Evolutionary conservation across 2,888 invertebrate genomes (phyloP).

Genomic region (Agonopterix subpropinquella): DNA sequence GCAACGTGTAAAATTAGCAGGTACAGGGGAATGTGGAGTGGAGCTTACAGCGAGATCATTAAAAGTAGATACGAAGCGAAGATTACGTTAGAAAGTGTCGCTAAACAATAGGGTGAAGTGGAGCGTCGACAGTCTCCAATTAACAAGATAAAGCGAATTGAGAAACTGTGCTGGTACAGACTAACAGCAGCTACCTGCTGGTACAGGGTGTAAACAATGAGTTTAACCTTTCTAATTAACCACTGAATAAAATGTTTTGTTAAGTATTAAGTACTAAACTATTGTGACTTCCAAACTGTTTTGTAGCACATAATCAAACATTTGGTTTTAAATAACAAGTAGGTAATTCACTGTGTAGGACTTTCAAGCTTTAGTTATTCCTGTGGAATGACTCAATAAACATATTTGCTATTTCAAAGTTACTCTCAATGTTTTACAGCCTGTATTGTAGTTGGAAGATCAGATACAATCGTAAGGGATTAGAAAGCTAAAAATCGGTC

Average conservation of each 20-base stretch:
- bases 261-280: neutral
- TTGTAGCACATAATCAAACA: too few relatives aligned
- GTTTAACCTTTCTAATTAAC: too few relatives aligned
- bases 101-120: constrained; percentile 55
- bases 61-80: constrained; percentile 44
- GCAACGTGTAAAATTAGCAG: constrained; percentile 5
- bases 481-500: constrained; percentile 13
- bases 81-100: constrained; percentile 67
- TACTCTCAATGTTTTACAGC: neutral
- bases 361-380: too few relatives aligned
- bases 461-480: constrained; percentile 14
- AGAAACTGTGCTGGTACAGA: constrained; percentile 16
- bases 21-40: constrained; percentile 4
- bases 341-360: too few relatives aligned
- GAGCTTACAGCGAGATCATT: constrained; percentile 25
- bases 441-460: too few relatives aligned
- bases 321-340: too few relatives aligned
- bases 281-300: too few relatives aligned
- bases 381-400: too few relatives aligned
- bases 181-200: constrained; percentile 25
- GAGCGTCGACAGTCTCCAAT: constrained; percentile 45
- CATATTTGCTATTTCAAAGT: too few relatives aligned
- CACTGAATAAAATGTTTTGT: neutral
- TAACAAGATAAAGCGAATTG: constrained; percentile 43
- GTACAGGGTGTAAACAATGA: constrained; percentile 15